Conservation (phyloP, 1,140 invertebrate genomes). For the Paraescarpia echinospica region DNA sequence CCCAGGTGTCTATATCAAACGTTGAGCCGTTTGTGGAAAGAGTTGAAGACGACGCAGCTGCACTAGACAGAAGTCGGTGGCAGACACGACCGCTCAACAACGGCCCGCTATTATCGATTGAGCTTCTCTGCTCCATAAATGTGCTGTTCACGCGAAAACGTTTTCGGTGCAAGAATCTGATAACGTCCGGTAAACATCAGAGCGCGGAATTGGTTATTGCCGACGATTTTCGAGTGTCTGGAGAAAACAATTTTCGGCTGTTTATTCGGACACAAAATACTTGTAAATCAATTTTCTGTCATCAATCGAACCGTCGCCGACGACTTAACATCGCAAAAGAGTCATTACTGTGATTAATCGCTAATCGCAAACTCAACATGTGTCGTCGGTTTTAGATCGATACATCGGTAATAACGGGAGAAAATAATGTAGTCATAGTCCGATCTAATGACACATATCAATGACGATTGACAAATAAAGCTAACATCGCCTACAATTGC, state of each 20-base stretch:
- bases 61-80: background rate
- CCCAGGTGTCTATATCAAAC: background rate
- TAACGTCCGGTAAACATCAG: background rate
- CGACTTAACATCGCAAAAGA: background rate
- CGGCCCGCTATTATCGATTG: background rate
- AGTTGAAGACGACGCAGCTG: background rate
- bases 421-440: background rate
- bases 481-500: background rate
- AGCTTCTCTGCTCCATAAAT: background rate
- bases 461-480: background rate
- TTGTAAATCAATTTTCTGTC: background rate
- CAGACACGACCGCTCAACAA: background rate
- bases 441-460: background rate
- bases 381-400: background rate
- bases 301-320: background rate
- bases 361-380: background rate
- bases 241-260: background rate
- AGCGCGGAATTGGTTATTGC: background rate
- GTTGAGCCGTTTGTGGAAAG: background rate
- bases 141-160: background rate
- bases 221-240: background rate
- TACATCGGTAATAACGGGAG: background rate
- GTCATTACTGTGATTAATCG: background rate
- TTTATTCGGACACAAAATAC: background rate
- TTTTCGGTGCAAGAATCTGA: background rate